phyloP scores from a whole-genome alignment of 1,140 invertebrate genomes.

The Drosophila pallidifrons region DNA sequence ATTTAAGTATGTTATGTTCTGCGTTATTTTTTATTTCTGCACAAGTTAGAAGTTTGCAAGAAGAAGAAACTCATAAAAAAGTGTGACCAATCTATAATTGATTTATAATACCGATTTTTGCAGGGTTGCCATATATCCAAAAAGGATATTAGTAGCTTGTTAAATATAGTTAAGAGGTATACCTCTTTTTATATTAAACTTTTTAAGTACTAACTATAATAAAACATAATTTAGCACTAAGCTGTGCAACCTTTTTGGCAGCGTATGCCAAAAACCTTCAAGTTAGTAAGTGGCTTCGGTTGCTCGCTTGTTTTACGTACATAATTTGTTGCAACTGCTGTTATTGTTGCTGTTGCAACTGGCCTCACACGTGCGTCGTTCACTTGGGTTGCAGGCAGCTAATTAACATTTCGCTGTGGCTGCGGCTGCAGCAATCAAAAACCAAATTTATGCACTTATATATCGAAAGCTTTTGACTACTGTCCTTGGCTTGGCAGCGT shows the following conservation, averaged over 20 bases:
- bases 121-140: too few species aligned
- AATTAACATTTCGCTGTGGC: slow-evolving; percentile 71
- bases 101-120: too few species aligned
- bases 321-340: slow-evolving; percentile 56
- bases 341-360: slow-evolving; percentile 32
- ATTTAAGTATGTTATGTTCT: too few species aligned
- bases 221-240: background rate
- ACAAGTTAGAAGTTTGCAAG: too few species aligned
- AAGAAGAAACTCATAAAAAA: too few species aligned
- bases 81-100: too few species aligned
- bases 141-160: too few species aligned
- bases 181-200: too few species aligned
- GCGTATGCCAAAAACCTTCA: slow-evolving; percentile 17
- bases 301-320: slow-evolving; percentile 46
- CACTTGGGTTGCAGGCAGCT: slow-evolving; percentile 52
- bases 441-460: slow-evolving; percentile 64
- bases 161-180: too few species aligned
- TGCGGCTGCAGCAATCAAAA: slow-evolving; percentile 51
- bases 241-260: background rate
- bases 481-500: slow-evolving; percentile 52
- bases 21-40: too few species aligned
- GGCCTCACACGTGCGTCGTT: slow-evolving; percentile 60
- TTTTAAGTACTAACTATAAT: too few species aligned
- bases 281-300: slow-evolving; percentile 31
- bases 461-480: slow-evolving; percentile 48